Evolutionary conservation across 1,140 invertebrate genomes (phyloP), one percentile per base, ranked within the genome.

Genomic region (Cydia fagiglandana): DNA sequence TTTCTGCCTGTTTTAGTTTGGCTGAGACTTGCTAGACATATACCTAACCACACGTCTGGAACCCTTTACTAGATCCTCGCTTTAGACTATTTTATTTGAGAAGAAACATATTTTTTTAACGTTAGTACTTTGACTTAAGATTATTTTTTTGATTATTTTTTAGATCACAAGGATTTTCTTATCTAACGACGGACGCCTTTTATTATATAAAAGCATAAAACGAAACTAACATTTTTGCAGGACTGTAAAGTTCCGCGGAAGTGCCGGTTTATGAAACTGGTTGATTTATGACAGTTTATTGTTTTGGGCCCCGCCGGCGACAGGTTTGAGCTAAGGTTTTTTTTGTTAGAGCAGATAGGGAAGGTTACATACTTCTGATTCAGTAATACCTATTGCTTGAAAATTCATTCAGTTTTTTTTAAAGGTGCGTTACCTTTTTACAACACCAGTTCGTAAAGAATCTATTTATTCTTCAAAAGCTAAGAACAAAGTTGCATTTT

Each of bases 261-360:
- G 78, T 53, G 50, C n/a, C 74, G 77, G 78, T 83, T 77, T 80
- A 83, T 83, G 80, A 80, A 83, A 83, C 75, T 81, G 80, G 61
- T 73, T 84, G 81, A 84, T 84, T 84, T 84, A 84, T 81, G 75
- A 74, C 79, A 81, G 78, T 84, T 81, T 79, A 84, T 84, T 82
- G 82, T 84, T 84, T 84, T 73, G 64, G 77, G 56, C 47, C 53
- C 38, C 75, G 28, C 75, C 64, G 70, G 73, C 38, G 80, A 41
- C 50, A 56, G 50, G 74, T 79, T 81, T 77, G 15, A 45, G n/a
- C 15, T n/a, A n/a, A 41, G 68, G 5, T 64, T 64, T 64, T 64
- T 30, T 30, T 68, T 38, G 64, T 13, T 15, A 38, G 28, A n/a
- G 30, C 12, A 68, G 64, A 68, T 68, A 68, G 64, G 28, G 64